Evolutionary conservation across 2,797 vertebrate species (phyloP).

Genomic region (Acipenser ruthenus): DNA sequence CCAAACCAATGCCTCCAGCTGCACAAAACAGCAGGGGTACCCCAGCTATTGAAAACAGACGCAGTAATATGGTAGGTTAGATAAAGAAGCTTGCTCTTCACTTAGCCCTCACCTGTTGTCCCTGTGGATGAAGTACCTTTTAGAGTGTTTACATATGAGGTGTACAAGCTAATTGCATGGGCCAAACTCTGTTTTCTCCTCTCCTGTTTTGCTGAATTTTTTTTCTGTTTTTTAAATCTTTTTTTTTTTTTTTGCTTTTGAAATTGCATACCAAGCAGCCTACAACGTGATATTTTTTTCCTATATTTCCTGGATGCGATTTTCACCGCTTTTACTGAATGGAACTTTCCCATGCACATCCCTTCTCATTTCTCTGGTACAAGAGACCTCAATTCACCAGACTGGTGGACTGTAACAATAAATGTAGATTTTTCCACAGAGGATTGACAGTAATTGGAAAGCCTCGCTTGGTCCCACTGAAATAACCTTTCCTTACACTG

Average conservation of each 20-base stretch:
- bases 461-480: not conserved
- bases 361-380: slow-evolving; percentile 4
- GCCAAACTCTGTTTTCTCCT: slow-evolving; percentile 26
- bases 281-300: slow-evolving; percentile 12
- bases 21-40: slow-evolving; percentile 28
- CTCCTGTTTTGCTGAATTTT: slow-evolving; percentile 29
- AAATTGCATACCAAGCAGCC: slow-evolving; percentile 15
- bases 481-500: not conserved
- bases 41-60: slow-evolving; percentile 32
- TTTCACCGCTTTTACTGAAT: slow-evolving; percentile 39
- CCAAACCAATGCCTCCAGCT: slow-evolving; percentile 17
- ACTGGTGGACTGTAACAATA: too few relatives aligned
- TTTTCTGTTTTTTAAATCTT: slow-evolving; percentile 1
- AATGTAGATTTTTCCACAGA: too few relatives aligned
- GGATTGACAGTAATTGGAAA: not conserved
- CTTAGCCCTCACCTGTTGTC: slow-evolving; percentile 16
- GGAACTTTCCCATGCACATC: slow-evolving; percentile 22
- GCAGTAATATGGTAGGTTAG: slow-evolving; percentile 48
- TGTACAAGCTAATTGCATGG: slow-evolving; percentile 28
- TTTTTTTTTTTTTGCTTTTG: slow-evolving; percentile 18
- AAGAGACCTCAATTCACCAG: too few relatives aligned
- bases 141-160: slow-evolving; percentile 39
- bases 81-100: slow-evolving; percentile 18
- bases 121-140: slow-evolving; percentile 28
- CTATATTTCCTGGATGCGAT: slow-evolving; percentile 10